A percentile compares a stretch with the other conserved stretches of the same genome.
phyloP scores from a whole-genome alignment of 1,140 invertebrate species.

The Penaeus vannamei region DNA sequence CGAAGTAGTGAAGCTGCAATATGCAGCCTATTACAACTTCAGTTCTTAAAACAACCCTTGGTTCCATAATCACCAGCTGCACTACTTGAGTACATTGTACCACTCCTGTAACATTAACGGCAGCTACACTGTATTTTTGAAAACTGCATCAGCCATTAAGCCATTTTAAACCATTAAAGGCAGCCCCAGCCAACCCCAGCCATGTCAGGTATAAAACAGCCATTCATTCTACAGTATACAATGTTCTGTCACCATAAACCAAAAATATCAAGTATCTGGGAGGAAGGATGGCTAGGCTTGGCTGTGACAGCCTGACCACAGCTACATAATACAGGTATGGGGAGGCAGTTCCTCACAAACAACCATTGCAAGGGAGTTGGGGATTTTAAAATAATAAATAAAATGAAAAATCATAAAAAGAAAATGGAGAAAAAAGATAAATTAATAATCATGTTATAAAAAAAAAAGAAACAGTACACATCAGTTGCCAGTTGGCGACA shows the following conservation, averaged over 20 bases:
- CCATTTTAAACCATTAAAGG: slow-evolving; percentile 54
- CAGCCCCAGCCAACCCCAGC: slow-evolving; percentile 59
- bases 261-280: slow-evolving; percentile 63
- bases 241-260: slow-evolving; percentile 59
- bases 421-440: slow-evolving; percentile 37
- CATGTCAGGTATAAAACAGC: slow-evolving; percentile 61
- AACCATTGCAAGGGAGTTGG: slow-evolving; percentile 62
- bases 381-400: slow-evolving; percentile 40
- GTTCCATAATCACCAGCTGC: slow-evolving; percentile 56
- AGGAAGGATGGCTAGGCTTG: slow-evolving; percentile 49
- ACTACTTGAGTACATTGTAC: slow-evolving; percentile 58
- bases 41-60: slow-evolving; percentile 35
- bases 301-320: slow-evolving; percentile 59
- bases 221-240: slow-evolving; percentile 58
- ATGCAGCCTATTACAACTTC: slow-evolving; percentile 42
- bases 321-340: slow-evolving; percentile 53
- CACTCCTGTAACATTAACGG: slow-evolving; percentile 59
- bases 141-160: slow-evolving; percentile 57
- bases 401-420: slow-evolving; percentile 43
- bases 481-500: slow-evolving; percentile 63
- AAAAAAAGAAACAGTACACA: slow-evolving; percentile 66
- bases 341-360: slow-evolving; percentile 63
- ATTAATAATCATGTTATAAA: background rate
- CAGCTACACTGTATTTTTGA: slow-evolving; percentile 57
- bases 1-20: slow-evolving; percentile 40